A percentile compares a stretch with the other conserved stretches of the same genome.
phyloP scores from a whole-genome alignment of 2,113 vertebrate genomes.

The Phalacrocorax pelagicus region DNA sequence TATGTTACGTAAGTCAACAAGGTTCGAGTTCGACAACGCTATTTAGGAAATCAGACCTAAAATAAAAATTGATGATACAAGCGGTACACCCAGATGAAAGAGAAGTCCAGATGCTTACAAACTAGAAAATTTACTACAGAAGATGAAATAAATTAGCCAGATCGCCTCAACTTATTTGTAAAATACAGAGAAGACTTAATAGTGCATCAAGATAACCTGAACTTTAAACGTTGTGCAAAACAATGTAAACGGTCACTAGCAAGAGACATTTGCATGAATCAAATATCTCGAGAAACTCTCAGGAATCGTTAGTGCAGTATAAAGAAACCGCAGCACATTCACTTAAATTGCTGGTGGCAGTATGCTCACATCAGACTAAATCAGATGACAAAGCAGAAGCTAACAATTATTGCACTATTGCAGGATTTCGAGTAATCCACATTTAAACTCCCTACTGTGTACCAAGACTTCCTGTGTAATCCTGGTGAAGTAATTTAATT shows the following conservation, averaged over 20 bases:
- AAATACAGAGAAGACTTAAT: not conserved
- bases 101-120: not conserved
- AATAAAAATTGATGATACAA: not conserved
- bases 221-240: not conserved
- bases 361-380: not conserved
- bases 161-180: not conserved
- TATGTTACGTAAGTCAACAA: not conserved
- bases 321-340: not conserved
- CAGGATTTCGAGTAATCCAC: not conserved
- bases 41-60: not conserved
- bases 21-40: not conserved
- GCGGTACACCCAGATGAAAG: not conserved
- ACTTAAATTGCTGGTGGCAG: not conserved
- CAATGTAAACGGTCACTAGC: not conserved
- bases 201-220: not conserved
- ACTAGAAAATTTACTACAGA: not conserved
- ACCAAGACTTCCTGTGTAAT: not conserved
- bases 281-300: not conserved
- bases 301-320: not conserved
- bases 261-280: not conserved
- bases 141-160: not conserved
- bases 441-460: not conserved
- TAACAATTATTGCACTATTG: not conserved
- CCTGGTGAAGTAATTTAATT: not conserved
- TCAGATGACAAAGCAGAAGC: not conserved